Percentiles rank a stretch among this genome's conserved stretches.
Conservation (phyloP, 2,113 vertebrate species). For the Epinephelus lanceolatus region DNA sequence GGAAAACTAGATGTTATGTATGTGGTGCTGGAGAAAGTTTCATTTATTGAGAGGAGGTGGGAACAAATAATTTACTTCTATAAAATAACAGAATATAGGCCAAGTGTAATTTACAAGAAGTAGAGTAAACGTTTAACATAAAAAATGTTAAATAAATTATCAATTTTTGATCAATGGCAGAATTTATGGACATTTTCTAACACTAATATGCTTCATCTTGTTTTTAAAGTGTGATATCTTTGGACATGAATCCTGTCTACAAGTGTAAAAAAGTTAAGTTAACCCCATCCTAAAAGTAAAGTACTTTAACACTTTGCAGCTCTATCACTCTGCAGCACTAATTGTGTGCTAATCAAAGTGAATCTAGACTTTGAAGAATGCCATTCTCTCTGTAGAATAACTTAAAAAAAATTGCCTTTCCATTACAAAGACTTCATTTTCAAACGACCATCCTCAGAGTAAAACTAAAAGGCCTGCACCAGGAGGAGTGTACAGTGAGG, state of each 20-base stretch:
- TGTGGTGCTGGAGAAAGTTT: background rate
- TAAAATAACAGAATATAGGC: background rate
- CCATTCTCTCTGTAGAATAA: background rate
- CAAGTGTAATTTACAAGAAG: background rate
- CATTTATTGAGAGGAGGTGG: background rate
- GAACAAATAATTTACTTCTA: background rate
- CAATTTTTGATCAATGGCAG: too few relatives aligned
- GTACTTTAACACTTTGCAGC: background rate
- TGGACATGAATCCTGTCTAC: background rate
- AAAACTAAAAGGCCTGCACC: background rate
- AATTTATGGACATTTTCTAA: too few relatives aligned
- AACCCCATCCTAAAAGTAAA: background rate
- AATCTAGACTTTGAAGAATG: background rate
- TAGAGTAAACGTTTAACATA: background rate
- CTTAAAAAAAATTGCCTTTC: background rate
- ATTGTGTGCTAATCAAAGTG: background rate
- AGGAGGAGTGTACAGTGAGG: background rate
- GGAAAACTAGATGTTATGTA: constrained; percentile 19
- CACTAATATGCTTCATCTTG: background rate
- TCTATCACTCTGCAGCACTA: background rate
- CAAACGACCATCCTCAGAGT: background rate
- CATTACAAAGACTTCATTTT: background rate
- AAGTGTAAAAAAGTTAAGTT: background rate
- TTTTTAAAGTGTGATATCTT: background rate
- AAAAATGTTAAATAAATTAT: too few relatives aligned